Evolutionary conservation across 1,140 invertebrate species (phyloP), one percentile per base, ranked within the genome.

Genomic region (Apis dorsata): DNA sequence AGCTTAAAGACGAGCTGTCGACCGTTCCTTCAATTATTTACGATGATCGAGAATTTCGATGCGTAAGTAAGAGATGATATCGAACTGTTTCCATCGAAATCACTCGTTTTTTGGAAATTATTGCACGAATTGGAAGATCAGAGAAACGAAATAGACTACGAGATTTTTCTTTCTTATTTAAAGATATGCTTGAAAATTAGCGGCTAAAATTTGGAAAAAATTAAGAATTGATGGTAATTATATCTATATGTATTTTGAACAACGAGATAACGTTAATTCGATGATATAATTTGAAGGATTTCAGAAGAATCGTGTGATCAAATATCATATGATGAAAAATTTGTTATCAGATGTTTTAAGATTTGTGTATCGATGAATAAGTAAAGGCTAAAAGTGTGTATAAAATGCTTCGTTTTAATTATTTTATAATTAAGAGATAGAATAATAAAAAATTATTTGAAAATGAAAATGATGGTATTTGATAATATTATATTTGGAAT

Each of bases 1-100:
- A 12, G 71, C 24, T 72, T 72, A 79, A 83, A 83, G 81, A 57
- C 57, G 76, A 79, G 68, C 51, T 71, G 75, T 24, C 24, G 49
- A 19, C 59, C n/a, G 60, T 53, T 57, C 53, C 59, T 65, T 78
- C 75, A 78, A 83, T 79, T 72, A 78, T 83, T 78, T 83, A 71
- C 77, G 21, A 53, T 2, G 65, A 77, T 79, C 59, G 66, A 10
- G 28, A 24, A 5, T 57, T 17, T 60, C 65, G 73, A 60, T 73
- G 24, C 55, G 51, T 34, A 34, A 34, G 34, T 4, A 34, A 34
- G 34, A 2, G 34, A 34, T 34, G 44, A 7, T 10, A 79, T 69
- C 28, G 21, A 53, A 63, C 19, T 4, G 51, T n/a, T 62, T 24
- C 11, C 9, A 12, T 24, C n/a, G 11, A 62, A n/a, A 55, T 62